Conservation (phyloP, 2,797 vertebrate species). For the Spheniscus humboldti region DNA sequence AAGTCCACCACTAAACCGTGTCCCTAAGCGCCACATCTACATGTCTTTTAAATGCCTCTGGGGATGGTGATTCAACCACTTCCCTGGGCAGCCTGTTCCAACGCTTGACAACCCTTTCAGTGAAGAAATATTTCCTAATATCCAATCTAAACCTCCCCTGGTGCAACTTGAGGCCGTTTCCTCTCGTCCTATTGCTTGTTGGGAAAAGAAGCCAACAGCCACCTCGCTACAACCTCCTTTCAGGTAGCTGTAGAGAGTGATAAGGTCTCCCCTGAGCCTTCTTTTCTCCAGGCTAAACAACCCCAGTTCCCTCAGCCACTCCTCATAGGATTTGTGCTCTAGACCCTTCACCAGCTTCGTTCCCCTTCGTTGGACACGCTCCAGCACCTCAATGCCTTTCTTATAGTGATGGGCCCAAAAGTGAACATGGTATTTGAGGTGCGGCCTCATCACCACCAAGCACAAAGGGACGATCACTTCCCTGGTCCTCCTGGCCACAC, state of each 20-base stretch:
- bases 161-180: neutral
- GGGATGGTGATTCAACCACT: neutral
- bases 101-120: neutral
- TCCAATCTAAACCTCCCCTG: neutral
- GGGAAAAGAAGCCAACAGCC: neutral
- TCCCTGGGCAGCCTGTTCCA: neutral
- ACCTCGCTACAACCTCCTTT: neutral
- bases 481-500: neutral
- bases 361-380: neutral
- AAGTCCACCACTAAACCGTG: neutral
- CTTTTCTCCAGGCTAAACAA: neutral
- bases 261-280: neutral
- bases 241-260: neutral
- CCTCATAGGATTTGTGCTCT: neutral
- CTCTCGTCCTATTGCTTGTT: fast-evolving
- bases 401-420: neutral
- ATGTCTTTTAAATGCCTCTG: neutral
- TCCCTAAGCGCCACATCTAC: neutral
- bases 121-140: neutral
- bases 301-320: neutral
- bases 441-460: fast-evolving
- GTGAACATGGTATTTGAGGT: fast-evolving
- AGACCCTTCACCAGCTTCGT: neutral
- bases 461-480: fast-evolving
- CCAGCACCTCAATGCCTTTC: neutral